Conservation (phyloP, 2,888 invertebrate genomes). For the Phlogophora meticulosa region DNA sequence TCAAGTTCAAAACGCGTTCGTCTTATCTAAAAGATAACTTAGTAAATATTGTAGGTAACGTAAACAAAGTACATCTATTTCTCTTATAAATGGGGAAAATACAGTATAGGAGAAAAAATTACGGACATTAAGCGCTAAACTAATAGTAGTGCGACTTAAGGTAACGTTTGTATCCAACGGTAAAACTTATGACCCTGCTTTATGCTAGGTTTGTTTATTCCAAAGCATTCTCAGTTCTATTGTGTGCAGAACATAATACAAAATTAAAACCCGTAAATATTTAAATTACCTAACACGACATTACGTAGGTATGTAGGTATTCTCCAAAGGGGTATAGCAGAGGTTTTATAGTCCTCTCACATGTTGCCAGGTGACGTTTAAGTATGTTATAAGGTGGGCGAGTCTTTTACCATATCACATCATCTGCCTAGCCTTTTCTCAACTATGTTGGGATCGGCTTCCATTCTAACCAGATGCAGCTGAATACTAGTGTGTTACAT, state of each 20-base stretch:
- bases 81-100: slow-evolving; percentile 31
- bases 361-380: too few species aligned
- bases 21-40: slow-evolving; percentile 17
- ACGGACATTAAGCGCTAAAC: slow-evolving; percentile 47
- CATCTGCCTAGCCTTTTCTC: too few species aligned
- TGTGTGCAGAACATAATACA: slow-evolving; percentile 23
- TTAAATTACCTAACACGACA: slow-evolving; percentile 18
- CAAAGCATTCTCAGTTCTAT: slow-evolving; percentile 16
- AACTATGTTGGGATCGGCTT: too few species aligned
- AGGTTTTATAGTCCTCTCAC: too few species aligned
- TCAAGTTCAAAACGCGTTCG: background rate
- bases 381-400: too few species aligned
- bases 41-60: background rate
- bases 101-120: slow-evolving; percentile 33
- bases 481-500: too few species aligned
- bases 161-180: slow-evolving; percentile 45
- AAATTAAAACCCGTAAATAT: slow-evolving; percentile 39
- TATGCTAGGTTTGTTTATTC: slow-evolving; percentile 48
- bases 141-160: slow-evolving; percentile 58
- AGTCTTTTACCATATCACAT: too few species aligned
- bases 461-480: too few species aligned
- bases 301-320: background rate
- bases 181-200: slow-evolving; percentile 49
- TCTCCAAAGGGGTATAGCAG: background rate
- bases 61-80: slow-evolving; percentile 10